Base-by-base conservation (phyloP, 2,888 invertebrate genomes). In the Plebejus melissa region DNA sequence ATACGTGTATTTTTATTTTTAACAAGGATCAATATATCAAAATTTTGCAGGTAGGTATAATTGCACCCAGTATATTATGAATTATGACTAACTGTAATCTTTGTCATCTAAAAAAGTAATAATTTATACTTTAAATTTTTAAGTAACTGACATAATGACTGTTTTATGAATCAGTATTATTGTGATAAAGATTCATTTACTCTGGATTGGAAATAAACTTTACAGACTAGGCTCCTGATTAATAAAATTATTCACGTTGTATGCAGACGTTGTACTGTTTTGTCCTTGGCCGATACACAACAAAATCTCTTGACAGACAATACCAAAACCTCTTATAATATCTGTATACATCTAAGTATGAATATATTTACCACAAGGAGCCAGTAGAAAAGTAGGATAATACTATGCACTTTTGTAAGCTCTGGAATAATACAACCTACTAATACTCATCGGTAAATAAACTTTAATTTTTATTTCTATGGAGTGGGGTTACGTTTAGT, bases 361-460 rank as follows among this genome's bases (percentile, higher is more conserved):
- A 16, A 13, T 54, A 1, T 54, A 13, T 54, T 16, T 54, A 54
- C 13, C 16, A 16, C 1, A 4, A 50, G 54, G 54, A 54, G 13
- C 54, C 54, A 54, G 16, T 54, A 54, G 4, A 13, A 54, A 11
- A 3, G 54, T 54, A 54, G 54, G 13, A 54, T 54, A 54, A 54
- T 16, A 54, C 28, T 28, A 11, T 9, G 60, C 60, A 28, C 60
- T 28, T 28, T 60, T 60, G 3, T 57, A 28, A 28, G 4, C 60
- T 60, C 28, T 11, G 22, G 3, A 9, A 60, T 60, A 60, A 60
- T 60, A 60, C 28, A 60, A 60, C 11, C 60, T 28, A 28, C 60
- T 60, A 60, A 60, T 60, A 60, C 60, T 60, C 28, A 60, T 60
- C 28, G 60, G 60, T 60, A 60, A 60, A 28, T 28, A 11, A 60